Percentiles rank a stretch among this genome's conserved stretches.
Evolutionary conservation across 2,888 invertebrate species (phyloP).

Genomic region (Pardosa pseudoannulata): DNA sequence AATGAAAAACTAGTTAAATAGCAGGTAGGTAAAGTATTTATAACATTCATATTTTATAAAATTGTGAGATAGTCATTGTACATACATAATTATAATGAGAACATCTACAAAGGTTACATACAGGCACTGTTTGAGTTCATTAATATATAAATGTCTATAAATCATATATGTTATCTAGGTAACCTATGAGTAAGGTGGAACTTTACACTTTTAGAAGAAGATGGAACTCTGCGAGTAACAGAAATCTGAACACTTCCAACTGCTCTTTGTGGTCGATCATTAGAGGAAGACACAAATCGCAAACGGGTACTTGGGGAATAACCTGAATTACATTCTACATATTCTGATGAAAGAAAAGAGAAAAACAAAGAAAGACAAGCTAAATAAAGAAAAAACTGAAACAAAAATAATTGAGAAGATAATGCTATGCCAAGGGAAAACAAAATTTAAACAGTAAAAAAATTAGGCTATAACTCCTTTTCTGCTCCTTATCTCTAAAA

Average conservation of each 20-base stretch:
- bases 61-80: no score
- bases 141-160: neutral
- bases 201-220: conserved; percentile 55
- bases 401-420: no score
- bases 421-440: no score
- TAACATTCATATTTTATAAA: no score
- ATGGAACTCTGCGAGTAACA: conserved; percentile 52
- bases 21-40: neutral
- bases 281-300: conserved; percentile 36
- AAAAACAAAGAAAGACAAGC: conserved; percentile 13
- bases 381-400: neutral
- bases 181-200: conserved; percentile 55
- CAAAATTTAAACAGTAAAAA: no score
- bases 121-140: neutral
- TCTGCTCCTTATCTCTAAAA: no score
- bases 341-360: conserved; percentile 43
- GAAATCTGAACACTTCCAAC: conserved; percentile 67
- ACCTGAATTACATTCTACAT: conserved; percentile 44
- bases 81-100: no score
- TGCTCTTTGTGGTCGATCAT: conserved; percentile 46
- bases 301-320: conserved; percentile 44
- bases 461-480: no score
- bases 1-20: neutral
- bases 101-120: neutral
- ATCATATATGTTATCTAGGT: conserved; percentile 53